Conservation (phyloP, 2,888 invertebrate species). For the Pecten maximus region DNA sequence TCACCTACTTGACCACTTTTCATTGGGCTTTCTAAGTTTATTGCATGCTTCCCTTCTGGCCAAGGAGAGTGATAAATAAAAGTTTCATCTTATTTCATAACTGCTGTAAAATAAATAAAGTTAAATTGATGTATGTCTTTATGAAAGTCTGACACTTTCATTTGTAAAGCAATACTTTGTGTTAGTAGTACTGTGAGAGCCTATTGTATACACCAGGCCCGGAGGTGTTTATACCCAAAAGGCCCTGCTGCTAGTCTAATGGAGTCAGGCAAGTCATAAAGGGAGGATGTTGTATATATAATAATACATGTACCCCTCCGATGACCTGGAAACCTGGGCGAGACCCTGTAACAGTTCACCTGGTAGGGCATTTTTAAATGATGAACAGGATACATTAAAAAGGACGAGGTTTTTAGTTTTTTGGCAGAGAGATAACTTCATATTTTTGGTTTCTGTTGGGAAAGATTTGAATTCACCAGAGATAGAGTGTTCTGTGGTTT, state of each 20-base stretch:
- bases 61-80: no score
- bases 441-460: neutral
- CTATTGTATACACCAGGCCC: neutral
- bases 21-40: no score
- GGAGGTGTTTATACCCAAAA: neutral
- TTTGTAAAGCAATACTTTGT: neutral
- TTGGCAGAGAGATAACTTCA: conserved; percentile 20
- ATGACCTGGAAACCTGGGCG: conserved; percentile 21
- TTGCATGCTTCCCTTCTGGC: no score
- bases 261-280: neutral
- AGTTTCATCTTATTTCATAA: no score
- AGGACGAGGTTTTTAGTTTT: conserved; percentile 31
- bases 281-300: conserved; percentile 31
- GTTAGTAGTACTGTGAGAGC: neutral
- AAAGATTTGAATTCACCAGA: neutral
- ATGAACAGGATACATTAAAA: conserved; percentile 29
- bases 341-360: neutral
- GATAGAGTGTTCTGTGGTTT: conserved; percentile 20
- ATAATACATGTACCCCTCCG: conserved; percentile 17
- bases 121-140: neutral
- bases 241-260: conserved; percentile 34
- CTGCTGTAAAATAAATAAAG: no score
- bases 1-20: no score
- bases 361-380: neutral
- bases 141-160: neutral